Conservation (phyloP, 1,140 invertebrate species). For the Platorchestia sp. region DNA sequence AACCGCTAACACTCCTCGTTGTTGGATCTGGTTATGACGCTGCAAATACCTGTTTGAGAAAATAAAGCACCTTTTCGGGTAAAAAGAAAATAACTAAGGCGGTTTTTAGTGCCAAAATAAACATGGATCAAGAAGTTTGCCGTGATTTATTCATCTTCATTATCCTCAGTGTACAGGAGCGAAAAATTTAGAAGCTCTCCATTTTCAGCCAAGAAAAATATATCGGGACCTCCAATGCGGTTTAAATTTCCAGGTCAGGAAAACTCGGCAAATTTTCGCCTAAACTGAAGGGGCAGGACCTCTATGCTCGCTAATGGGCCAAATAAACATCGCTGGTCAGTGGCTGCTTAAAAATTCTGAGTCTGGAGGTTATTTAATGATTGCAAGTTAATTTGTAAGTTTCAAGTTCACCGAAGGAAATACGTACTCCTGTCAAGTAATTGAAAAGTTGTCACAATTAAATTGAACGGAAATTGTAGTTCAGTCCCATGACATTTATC, state of each 20-base stretch:
- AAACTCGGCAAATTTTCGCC: background rate
- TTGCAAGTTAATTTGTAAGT: background rate
- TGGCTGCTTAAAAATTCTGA: background rate
- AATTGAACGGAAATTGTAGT: too few species aligned
- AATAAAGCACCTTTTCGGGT: background rate
- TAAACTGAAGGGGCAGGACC: background rate
- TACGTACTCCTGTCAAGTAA: too few species aligned
- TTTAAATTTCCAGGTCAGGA: background rate
- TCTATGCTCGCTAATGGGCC: background rate
- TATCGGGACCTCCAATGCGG: background rate
- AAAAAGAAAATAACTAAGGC: background rate
- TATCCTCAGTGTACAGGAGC: background rate
- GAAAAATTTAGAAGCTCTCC: background rate
- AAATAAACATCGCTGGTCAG: background rate
- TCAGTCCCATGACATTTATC: too few species aligned
- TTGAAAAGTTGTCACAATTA: too few species aligned
- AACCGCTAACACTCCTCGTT: background rate
- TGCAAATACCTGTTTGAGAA: background rate
- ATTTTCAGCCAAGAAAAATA: background rate
- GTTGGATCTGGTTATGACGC: background rate
- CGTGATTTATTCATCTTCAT: background rate
- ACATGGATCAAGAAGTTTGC: background rate
- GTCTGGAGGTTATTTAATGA: background rate
- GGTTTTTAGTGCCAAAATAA: background rate
- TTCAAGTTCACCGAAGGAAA: background rate